These are phyloP conservation scores for Taxidea taxus DNA, from an alignment of 2,113 vertebrate species.

Conservation along the genomic window DNA sequence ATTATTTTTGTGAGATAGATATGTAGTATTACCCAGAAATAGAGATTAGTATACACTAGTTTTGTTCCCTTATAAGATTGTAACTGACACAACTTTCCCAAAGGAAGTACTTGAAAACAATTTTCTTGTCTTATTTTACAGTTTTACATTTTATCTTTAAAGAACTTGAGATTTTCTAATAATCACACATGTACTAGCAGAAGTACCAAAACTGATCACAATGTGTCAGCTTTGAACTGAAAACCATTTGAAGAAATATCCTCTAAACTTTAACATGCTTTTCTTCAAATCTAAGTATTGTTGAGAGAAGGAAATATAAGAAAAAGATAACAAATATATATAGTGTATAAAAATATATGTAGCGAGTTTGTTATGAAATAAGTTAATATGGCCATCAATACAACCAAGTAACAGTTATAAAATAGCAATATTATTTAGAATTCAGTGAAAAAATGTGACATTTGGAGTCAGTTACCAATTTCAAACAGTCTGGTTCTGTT, in stretches of 20 bases:
- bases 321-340: slow-evolving; percentile 1
- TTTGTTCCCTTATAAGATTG: not conserved
- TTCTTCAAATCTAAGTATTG: not conserved
- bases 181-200: not conserved
- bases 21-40: not conserved
- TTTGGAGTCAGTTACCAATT: slow-evolving; percentile 72
- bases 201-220: not conserved
- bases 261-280: not conserved
- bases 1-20: not conserved
- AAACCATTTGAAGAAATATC: not conserved
- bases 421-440: slow-evolving; percentile 71
- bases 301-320: not conserved
- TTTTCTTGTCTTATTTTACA: not conserved
- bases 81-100: not conserved
- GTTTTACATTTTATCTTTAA: not conserved
- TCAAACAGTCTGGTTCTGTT: slow-evolving; percentile 73
- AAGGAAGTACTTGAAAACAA: not conserved
- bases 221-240: not conserved
- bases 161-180: not conserved
- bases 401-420: slow-evolving; percentile 49
- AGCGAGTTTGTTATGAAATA: slow-evolving; percentile 41
- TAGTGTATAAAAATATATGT: slow-evolving; percentile 8
- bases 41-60: not conserved
- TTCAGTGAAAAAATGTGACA: slow-evolving; percentile 73
- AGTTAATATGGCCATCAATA: slow-evolving; percentile 40